Percentiles rank a stretch among this genome's conserved stretches.
These are phyloP conservation scores for Miltochrista miniata DNA, from an alignment of 2,888 invertebrate species.

Conservation along the genomic window DNA sequence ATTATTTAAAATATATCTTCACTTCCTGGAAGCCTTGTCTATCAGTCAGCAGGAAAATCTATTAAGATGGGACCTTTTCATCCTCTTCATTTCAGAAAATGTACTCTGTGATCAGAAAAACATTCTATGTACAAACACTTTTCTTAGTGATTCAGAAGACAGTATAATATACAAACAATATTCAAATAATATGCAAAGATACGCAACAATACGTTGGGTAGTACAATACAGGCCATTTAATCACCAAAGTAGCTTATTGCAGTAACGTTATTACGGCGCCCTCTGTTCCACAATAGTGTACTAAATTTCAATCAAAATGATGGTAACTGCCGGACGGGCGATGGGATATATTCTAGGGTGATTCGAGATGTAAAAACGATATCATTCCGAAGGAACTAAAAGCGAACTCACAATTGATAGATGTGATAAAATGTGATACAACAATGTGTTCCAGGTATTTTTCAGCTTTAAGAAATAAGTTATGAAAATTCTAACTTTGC, in stretches of 20 bases:
- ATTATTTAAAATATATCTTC: too few relatives aligned
- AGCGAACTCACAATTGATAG: too few relatives aligned
- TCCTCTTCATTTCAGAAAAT: too few relatives aligned
- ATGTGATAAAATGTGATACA: too few relatives aligned
- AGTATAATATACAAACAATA: neutral
- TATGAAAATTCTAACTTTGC: too few relatives aligned
- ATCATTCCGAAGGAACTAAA: constrained; percentile 4
- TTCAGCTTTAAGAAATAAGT: too few relatives aligned
- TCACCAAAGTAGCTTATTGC: constrained; percentile 78
- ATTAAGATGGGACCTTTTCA: neutral
- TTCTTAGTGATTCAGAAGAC: neutral
- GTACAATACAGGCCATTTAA: constrained; percentile 59
- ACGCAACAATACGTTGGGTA: constrained; percentile 32
- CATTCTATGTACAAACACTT: neutral
- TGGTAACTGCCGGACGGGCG: constrained; percentile 68
- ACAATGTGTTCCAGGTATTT: too few relatives aligned
- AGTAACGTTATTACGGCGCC: constrained; percentile 61
- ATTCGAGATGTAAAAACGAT: constrained; percentile 18
- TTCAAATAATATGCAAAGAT: neutral
- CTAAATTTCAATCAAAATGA: constrained; percentile 81
- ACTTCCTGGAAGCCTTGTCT: too few relatives aligned
- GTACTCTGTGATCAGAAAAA: too few relatives aligned
- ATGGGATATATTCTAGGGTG: constrained; percentile 49
- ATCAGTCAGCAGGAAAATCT: neutral
- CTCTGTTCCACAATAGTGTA: constrained; percentile 59